A percentile compares a stretch with the other conserved stretches of the same genome.
phyloP scores from a whole-genome alignment of 2,888 invertebrate species.

The Teleogryllus oceanicus region DNA sequence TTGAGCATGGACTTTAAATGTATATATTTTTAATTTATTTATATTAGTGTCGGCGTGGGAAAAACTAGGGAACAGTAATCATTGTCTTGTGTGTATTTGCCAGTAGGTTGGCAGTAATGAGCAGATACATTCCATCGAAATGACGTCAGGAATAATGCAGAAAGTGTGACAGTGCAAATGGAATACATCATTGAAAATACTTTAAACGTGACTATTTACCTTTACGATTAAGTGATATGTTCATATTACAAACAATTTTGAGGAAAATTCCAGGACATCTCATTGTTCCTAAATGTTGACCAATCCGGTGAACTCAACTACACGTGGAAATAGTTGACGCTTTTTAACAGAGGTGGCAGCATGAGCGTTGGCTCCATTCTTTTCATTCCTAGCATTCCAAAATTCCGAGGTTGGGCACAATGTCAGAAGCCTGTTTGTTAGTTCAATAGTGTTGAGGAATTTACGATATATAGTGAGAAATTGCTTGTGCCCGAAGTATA shows the following conservation, averaged over 20 bases:
- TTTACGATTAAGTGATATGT: too few species aligned
- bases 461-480: constrained; percentile 20
- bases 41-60: too few species aligned
- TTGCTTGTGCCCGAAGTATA: not conserved
- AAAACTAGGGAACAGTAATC: too few species aligned
- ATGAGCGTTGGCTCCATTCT: constrained; percentile 37
- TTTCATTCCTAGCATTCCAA: constrained; percentile 40
- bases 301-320: constrained; percentile 20
- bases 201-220: not conserved
- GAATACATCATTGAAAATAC: not conserved
- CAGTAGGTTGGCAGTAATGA: constrained; percentile 1
- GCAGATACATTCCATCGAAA: constrained; percentile 25
- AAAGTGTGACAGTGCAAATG: constrained; percentile 3
- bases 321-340: constrained; percentile 30
- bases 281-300: not conserved
- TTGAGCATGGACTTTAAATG: too few species aligned
- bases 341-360: constrained; percentile 34
- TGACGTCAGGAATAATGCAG: constrained; percentile 25
- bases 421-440: constrained; percentile 37
- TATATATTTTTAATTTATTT: too few species aligned
- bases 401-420: constrained; percentile 39
- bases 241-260: too few species aligned
- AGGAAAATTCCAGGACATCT: not conserved
- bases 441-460: constrained; percentile 34
- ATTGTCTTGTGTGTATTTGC: not conserved